These are phyloP conservation scores for Agelas oroides DNA, from an alignment of 37 sponge, comb jelly and placozoan genomes.

Conservation along the genomic window DNA sequence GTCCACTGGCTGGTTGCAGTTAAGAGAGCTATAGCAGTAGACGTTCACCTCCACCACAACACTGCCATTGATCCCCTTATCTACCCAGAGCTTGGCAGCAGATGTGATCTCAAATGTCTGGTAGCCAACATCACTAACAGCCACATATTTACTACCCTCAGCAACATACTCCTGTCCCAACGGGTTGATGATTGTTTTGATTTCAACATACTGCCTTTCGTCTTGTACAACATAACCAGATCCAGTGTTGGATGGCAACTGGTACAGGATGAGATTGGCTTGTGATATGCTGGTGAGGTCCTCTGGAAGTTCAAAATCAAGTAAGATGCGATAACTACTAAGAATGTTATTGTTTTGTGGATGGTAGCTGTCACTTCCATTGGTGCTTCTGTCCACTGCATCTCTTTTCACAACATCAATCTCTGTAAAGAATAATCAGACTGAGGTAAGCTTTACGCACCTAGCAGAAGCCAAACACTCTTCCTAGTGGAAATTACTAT, in stretches of 20 bases:
- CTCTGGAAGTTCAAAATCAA: slow-evolving; percentile 32
- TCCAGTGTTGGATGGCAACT: slow-evolving; percentile 13
- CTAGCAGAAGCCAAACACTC: too few relatives aligned
- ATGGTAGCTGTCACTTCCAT: too few relatives aligned
- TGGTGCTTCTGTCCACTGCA: too few relatives aligned
- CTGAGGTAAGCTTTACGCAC: too few relatives aligned
- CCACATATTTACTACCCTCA: slow-evolving; percentile 34
- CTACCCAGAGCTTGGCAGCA: slow-evolving; percentile 54
- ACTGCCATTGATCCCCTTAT: slow-evolving; percentile 2
- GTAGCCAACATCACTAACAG: slow-evolving; percentile 17
- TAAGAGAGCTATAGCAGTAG: slow-evolving; percentile 43
- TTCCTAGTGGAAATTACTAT: background rate
- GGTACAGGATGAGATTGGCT: slow-evolving; percentile 69
- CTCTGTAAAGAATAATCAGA: too few relatives aligned
- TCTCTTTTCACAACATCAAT: background rate
- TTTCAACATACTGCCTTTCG: slow-evolving; percentile 43
- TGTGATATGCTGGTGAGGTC: slow-evolving; percentile 19
- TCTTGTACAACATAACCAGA: slow-evolving; percentile 5
- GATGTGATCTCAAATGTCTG: slow-evolving; percentile 52
- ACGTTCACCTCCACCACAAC: slow-evolving; percentile 50
- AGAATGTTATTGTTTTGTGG: slow-evolving; percentile 20
- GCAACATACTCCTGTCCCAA: slow-evolving; percentile 1
- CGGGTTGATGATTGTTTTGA: slow-evolving; percentile 18
- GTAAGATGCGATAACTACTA: slow-evolving; percentile 1
- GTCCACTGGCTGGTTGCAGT: slow-evolving; percentile 2